phyloP scores from a whole-genome alignment of 2,888 invertebrate species.

The Drosophila putrida region DNA sequence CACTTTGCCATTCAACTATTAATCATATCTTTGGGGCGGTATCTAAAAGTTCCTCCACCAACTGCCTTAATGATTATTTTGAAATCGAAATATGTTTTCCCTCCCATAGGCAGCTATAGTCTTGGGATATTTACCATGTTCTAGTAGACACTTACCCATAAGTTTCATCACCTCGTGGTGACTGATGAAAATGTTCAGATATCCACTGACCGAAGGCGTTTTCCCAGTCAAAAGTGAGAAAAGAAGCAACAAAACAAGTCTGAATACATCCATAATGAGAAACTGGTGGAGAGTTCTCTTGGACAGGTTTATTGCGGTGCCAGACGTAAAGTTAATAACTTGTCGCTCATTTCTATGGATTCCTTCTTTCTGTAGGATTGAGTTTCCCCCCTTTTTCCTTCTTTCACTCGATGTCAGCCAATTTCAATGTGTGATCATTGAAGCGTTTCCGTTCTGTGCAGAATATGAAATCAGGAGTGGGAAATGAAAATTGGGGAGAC shows the following conservation, averaged over 20 bases:
- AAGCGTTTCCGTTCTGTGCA: constrained; percentile 5
- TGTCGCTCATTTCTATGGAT: constrained; percentile 58
- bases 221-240: constrained; percentile 78
- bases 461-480: not conserved
- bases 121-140: not conserved
- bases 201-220: constrained; percentile 87
- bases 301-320: constrained; percentile 19
- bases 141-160: constrained; percentile 88
- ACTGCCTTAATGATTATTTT: constrained; percentile 41
- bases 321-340: constrained; percentile 52
- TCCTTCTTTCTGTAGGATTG: not conserved
- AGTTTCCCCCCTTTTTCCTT: constrained; percentile 2
- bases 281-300: not conserved
- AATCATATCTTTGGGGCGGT: constrained; percentile 62
- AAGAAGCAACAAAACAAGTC: constrained; percentile 57
- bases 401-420: constrained; percentile 53
- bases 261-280: constrained; percentile 32
- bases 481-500: constrained; percentile 18
- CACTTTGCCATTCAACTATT: constrained; percentile 69
- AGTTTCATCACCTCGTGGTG: constrained; percentile 92
- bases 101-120: not conserved
- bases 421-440: constrained; percentile 60
- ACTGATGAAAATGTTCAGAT: constrained; percentile 93
- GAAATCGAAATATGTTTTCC: constrained; percentile 34
- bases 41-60: constrained; percentile 22